These are phyloP conservation scores for Beris chalybata DNA, from an alignment of 2,888 invertebrate species.

Conservation along the genomic window DNA sequence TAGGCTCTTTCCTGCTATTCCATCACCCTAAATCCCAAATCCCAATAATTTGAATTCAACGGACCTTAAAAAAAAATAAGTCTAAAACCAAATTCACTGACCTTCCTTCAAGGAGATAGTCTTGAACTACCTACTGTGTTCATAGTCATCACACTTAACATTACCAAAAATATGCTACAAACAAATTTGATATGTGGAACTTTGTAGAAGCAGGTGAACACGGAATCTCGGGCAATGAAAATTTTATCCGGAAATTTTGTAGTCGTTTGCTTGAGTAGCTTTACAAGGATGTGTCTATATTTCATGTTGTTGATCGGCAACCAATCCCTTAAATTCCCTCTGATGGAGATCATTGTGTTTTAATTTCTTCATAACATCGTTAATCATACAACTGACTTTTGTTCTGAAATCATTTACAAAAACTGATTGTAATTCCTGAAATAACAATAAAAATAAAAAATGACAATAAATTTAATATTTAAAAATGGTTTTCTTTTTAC, in stretches of 20 bases:
- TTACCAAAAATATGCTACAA: conserved; percentile 81
- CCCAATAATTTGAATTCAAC: neutral
- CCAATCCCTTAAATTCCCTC: conserved; percentile 47
- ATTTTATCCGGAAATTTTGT: conserved; percentile 62
- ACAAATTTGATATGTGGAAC: conserved; percentile 79
- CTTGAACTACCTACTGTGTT: conserved; percentile 73
- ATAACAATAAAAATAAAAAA: conserved; percentile 2
- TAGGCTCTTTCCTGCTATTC: no score
- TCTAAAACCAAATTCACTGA: conserved; percentile 45
- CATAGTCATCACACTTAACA: conserved; percentile 70
- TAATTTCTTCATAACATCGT: conserved; percentile 51
- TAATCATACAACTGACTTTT: conserved; percentile 49
- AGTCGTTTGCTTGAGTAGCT: conserved; percentile 35
- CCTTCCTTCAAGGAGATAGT: conserved; percentile 74
- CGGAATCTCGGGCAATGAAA: conserved; percentile 74
- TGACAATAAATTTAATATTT: neutral
- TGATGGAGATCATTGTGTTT: conserved; percentile 48
- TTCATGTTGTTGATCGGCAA: neutral
- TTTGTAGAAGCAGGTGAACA: conserved; percentile 77
- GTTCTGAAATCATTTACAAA: conserved; percentile 49
- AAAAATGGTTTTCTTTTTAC: neutral
- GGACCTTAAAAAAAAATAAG: neutral
- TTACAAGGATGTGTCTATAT: conserved; percentile 16
- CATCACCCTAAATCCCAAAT: no score
- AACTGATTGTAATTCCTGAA: conserved; percentile 45